Evolutionary conservation across 2,113 vertebrate genomes (phyloP).

Genomic region (Cryptomyrus ogoouensis): DNA sequence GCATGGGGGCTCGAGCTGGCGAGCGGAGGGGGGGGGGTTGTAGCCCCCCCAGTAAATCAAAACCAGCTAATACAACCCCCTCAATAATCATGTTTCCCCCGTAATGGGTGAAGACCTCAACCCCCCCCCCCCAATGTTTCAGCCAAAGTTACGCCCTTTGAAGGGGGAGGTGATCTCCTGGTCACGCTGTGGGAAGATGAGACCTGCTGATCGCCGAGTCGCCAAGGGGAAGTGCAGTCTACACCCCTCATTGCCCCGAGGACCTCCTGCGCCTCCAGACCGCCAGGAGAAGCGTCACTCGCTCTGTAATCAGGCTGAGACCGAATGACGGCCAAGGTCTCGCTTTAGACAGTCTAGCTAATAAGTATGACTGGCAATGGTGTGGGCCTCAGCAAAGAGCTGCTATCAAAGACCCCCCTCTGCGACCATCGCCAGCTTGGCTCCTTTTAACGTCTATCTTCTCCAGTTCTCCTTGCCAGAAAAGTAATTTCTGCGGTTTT

Average conservation of each 20-base stretch:
- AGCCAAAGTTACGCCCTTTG: no score
- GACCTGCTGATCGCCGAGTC: neutral
- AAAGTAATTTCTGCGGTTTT: neutral
- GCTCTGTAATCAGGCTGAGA: neutral
- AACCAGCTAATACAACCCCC: no score
- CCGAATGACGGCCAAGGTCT: neutral
- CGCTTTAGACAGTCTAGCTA: neutral
- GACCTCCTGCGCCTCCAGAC: neutral
- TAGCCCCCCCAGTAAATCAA: no score
- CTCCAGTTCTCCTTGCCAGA: neutral
- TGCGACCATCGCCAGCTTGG: neutral
- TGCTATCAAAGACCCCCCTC: neutral
- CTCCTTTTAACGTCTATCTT: slow-evolving; percentile 30
- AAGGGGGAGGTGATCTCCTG: neutral
- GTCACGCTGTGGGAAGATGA: neutral
- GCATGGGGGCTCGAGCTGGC: neutral
- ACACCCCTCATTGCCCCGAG: neutral
- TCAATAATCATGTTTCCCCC: no score
- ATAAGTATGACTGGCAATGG: neutral
- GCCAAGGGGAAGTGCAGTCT: neutral
- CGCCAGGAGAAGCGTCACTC: neutral
- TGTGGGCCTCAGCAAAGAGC: neutral
- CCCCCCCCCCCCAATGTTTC: no score
- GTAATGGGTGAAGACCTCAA: no score
- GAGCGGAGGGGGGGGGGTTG: neutral